These are phyloP conservation scores for Recurvirostra avosetta DNA, from an alignment of 2,113 vertebrate genomes.

Conservation along the genomic window DNA sequence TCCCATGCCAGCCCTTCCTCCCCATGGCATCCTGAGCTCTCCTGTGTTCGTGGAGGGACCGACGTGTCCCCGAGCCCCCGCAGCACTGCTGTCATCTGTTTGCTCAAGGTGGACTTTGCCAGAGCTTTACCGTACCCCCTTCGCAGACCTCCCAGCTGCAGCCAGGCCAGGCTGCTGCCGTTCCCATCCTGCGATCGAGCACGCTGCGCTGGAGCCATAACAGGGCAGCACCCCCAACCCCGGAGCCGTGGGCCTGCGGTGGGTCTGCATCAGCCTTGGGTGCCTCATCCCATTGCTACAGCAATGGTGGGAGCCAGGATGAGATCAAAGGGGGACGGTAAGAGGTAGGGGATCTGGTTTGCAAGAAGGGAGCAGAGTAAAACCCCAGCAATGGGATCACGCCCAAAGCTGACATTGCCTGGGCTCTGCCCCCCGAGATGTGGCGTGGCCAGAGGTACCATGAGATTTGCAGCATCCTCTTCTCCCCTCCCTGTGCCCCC, in stretches of 20 bases:
- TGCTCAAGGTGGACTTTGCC: background rate
- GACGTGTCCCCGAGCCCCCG: background rate
- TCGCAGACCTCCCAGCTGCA: background rate
- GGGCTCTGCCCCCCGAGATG: background rate
- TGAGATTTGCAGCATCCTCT: background rate
- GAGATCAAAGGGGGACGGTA: background rate
- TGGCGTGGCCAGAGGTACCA: background rate
- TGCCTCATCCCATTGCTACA: background rate
- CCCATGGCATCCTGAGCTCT: background rate
- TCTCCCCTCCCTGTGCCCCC: background rate
- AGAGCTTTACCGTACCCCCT: background rate
- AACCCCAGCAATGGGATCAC: background rate
- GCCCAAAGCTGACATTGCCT: background rate
- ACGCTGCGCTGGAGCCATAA: rapidly evolving
- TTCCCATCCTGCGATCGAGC: background rate
- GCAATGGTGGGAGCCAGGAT: background rate
- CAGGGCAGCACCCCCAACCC: rapidly evolving
- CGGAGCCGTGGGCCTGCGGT: rapidly evolving
- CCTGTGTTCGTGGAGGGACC: rapidly evolving
- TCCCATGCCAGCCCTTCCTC: background rate
- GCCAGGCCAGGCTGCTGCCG: background rate
- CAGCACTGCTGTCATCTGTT: background rate
- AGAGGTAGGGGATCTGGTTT: background rate
- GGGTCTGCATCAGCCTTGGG: background rate
- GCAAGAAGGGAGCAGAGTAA: background rate